Evolutionary conservation across 2,113 vertebrate species (phyloP).

Genomic region (Oncorhynchus tshawytscha): DNA sequence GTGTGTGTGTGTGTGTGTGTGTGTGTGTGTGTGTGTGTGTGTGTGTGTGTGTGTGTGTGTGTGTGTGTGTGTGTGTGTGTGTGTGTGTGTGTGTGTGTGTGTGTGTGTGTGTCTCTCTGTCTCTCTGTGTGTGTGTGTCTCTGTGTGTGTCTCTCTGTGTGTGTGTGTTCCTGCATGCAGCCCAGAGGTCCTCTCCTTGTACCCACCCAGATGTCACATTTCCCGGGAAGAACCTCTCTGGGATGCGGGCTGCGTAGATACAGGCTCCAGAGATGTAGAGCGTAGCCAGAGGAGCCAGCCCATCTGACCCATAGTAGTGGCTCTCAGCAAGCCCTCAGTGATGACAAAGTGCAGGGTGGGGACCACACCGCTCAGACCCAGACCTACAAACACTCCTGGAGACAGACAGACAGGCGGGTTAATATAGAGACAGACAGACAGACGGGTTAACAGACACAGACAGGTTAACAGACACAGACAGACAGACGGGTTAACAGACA

Average conservation of each 20-base stretch:
- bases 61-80: too few species aligned
- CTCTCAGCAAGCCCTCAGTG: slow-evolving; percentile 91
- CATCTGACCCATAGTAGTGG: slow-evolving; percentile 96
- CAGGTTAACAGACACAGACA: too few species aligned
- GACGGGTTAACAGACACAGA: neutral
- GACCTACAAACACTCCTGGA: slow-evolving; percentile 93
- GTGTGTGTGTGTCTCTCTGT: too few species aligned
- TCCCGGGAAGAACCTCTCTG: slow-evolving; percentile 97
- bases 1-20: too few species aligned
- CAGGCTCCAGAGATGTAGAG: slow-evolving; percentile 98
- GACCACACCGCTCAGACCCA: slow-evolving; percentile 95
- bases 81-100: too few species aligned
- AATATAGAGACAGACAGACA: neutral
- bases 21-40: too few species aligned
- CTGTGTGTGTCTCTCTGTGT: too few species aligned
- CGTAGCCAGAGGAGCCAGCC: slow-evolving; percentile 94
- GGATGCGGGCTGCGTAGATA: slow-evolving; percentile 94
- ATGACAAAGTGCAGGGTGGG: slow-evolving; percentile 96
- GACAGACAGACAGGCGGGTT: neutral
- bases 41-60: too few species aligned
- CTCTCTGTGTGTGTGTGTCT: too few species aligned
- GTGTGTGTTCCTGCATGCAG: neutral
- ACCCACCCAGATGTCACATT: slow-evolving; percentile 99
- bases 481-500: too few species aligned
- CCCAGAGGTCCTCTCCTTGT: neutral